Conservation (phyloP, 2,797 vertebrate species). For the Chelonia mydas region DNA sequence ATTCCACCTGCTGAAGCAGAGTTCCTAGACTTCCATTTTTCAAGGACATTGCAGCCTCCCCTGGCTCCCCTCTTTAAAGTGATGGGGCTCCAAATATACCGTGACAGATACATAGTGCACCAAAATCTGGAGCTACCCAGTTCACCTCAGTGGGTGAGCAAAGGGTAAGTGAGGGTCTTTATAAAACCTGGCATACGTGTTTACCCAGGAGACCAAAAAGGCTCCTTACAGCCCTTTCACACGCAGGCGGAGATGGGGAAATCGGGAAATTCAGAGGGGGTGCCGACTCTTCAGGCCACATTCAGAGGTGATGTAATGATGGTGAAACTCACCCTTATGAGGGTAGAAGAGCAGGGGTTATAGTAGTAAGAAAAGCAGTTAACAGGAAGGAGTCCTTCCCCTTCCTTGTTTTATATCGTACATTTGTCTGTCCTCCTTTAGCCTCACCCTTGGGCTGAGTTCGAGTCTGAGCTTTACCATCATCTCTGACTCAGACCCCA, state of each 20-base stretch:
- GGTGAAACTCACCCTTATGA: background rate
- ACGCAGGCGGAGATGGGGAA: background rate
- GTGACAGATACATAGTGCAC: background rate
- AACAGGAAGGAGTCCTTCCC: background rate
- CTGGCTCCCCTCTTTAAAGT: background rate
- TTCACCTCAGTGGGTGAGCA: constrained; percentile 6
- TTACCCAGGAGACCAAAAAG: background rate
- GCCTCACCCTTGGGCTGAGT: background rate
- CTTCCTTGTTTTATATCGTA: background rate
- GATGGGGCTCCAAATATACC: constrained; percentile 12
- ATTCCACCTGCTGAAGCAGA: constrained; percentile 68
- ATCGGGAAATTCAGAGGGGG: background rate
- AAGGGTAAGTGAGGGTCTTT: background rate
- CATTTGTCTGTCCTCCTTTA: background rate
- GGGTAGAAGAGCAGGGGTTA: background rate
- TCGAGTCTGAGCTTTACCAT: background rate
- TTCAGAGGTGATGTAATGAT: background rate
- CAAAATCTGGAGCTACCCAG: constrained; percentile 3
- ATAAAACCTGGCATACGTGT: background rate
- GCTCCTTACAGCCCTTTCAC: background rate
- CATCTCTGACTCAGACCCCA: background rate
- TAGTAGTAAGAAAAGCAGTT: background rate
- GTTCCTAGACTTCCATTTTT: constrained; percentile 19
- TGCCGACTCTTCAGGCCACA: background rate
- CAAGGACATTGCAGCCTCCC: constrained; percentile 62